Conservation (phyloP, 2,888 invertebrate genomes). For the Galeruca laticollis region DNA sequence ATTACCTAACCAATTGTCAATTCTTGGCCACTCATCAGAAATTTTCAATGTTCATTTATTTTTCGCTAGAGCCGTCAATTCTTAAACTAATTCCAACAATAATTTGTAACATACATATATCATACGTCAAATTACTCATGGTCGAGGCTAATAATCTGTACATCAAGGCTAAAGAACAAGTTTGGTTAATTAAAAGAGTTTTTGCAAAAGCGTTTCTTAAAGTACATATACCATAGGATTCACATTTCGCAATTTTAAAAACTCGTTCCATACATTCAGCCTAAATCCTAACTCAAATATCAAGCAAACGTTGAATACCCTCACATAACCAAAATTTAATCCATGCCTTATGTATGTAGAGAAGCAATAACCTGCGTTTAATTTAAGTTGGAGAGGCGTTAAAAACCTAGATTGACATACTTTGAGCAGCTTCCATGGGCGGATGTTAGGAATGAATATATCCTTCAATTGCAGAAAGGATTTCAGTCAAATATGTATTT, state of each 20-base stretch:
- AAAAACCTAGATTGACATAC: constrained; percentile 45
- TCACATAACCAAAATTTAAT: constrained; percentile 49
- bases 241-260: constrained; percentile 39
- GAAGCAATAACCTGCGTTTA: constrained; percentile 50
- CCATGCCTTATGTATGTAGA: constrained; percentile 42
- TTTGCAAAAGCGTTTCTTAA: constrained; percentile 24
- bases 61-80: too few relatives aligned
- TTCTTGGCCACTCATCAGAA: too few relatives aligned
- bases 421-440: constrained; percentile 33
- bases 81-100: too few relatives aligned
- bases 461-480: not conserved
- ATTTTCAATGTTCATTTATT: too few relatives aligned
- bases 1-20: too few relatives aligned
- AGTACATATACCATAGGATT: constrained; percentile 18
- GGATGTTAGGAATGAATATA: constrained; percentile 6
- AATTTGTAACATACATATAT: too few relatives aligned
- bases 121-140: too few relatives aligned
- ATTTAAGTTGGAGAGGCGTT: constrained; percentile 47
- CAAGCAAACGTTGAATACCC: constrained; percentile 40
- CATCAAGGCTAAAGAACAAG: not conserved
- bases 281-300: constrained; percentile 45
- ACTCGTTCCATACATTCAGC: constrained; percentile 46
- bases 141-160: not conserved
- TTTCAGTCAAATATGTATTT: too few relatives aligned
- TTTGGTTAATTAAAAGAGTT: constrained; percentile 23